Percentiles rank a stretch among this genome's conserved stretches.
phyloP scores from a whole-genome alignment of 2,113 vertebrate genomes.

The Proteles cristata region DNA sequence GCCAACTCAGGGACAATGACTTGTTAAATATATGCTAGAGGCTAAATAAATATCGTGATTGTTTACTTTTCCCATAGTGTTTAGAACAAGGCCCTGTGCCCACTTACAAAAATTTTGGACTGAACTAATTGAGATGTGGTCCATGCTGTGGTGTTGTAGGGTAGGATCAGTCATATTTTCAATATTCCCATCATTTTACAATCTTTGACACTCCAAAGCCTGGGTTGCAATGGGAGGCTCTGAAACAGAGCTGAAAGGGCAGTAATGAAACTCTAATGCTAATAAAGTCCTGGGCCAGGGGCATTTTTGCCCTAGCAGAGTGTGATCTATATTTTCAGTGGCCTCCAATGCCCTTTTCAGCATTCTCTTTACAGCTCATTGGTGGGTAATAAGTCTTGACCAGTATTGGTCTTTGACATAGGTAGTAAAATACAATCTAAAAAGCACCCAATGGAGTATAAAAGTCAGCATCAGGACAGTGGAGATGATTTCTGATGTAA shows the following conservation, averaged over 20 bases:
- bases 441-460: conserved; percentile 85
- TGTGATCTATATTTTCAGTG: conserved; percentile 83
- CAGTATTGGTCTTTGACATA: conserved; percentile 86
- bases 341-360: conserved; percentile 85
- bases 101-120: not conserved
- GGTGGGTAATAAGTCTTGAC: conserved; percentile 86
- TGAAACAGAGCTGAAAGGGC: conserved; percentile 77
- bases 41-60: not conserved
- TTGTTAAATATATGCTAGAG: not conserved
- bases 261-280: conserved; percentile 76
- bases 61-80: not conserved
- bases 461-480: conserved; percentile 84
- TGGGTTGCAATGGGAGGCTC: conserved; percentile 42
- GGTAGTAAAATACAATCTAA: conserved; percentile 86
- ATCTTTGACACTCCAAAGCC: conserved; percentile 27
- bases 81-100: not conserved
- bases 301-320: conserved; percentile 63
- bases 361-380: conserved; percentile 84
- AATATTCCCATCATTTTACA: accelerated
- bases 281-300: conserved; percentile 71
- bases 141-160: not conserved
- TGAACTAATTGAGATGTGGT: not conserved
- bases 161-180: accelerated
- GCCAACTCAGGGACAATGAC: not conserved
- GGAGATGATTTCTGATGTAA: conserved; percentile 83